Base-by-base conservation (phyloP, 2,113 vertebrate genomes). In the Gadus macrocephalus region DNA sequence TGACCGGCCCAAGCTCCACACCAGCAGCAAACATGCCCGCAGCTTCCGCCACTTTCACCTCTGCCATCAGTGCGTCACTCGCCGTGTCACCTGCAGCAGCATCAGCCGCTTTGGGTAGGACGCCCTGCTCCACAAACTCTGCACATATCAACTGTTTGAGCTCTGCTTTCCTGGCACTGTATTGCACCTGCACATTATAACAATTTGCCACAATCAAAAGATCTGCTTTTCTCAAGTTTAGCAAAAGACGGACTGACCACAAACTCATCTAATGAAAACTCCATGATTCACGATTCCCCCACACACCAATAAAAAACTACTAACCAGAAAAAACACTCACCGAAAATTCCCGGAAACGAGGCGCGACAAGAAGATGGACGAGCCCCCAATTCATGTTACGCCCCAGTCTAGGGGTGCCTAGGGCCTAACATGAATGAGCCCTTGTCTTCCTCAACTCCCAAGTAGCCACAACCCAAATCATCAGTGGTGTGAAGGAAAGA, bases 331-430 rank as follows among this genome's bases (percentile, higher is more conserved):
- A n/a, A n/a, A n/a, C n/a, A n/a, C n/a, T n/a, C n/a, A n/a, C 53
- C 56, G 15, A 58, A 58, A 2, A 3, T 15, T 16, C 56, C 56
- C 6, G 7, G 56, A 58, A 58, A 14, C 56, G 16, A 58, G n/a
- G 56, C 56, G 56, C 6, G 56, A 58, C 6, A n/a, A n/a, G n/a
- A 58, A 58, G 56, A 58, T 16, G 56, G 56, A 58, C 56, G 56
- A 58, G 56, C 56, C 56, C 56, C 56, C 56, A 58, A 58, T 58
- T 58, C n/a, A n/a, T n/a, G n/a, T n/a, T n/a, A n/a, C n/a, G n/a
- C n/a, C n/a, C n/a, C n/a, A n/a, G n/a, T n/a, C n/a, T n/a, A n/a
- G n/a, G n/a, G n/a, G n/a, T n/a, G n/a, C n/a, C n/a, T n/a, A n/a
- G n/a, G n/a, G n/a, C n/a, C n/a, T n/a, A n/a, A n/a, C n/a, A n/a